These are phyloP conservation scores for Melanargia galathea DNA, from an alignment of 2,888 invertebrate species.

Conservation along the genomic window DNA sequence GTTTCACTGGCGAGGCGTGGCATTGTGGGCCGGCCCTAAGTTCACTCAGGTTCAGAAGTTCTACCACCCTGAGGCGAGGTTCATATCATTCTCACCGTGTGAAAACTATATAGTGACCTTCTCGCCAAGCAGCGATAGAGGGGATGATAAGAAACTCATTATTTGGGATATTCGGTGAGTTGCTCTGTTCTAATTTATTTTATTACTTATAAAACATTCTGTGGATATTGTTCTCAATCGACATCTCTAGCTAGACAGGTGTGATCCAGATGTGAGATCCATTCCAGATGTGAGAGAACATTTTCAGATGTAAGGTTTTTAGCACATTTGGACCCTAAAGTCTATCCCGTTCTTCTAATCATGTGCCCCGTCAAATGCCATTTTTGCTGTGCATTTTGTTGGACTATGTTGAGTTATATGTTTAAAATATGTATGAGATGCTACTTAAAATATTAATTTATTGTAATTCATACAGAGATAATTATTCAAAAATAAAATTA, in stretches of 20 bases:
- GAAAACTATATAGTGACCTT: constrained; percentile 98
- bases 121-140: constrained; percentile 89
- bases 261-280: too few species aligned
- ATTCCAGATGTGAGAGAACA: too few species aligned
- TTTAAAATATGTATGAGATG: neutral
- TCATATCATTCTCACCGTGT: constrained; percentile 98
- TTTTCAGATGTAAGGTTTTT: too few species aligned
- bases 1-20: constrained; percentile 97
- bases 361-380: too few species aligned
- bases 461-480: neutral
- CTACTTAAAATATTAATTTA: neutral
- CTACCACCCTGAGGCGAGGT: constrained; percentile 93
- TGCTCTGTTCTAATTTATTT: neutral
- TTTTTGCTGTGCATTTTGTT: too few species aligned
- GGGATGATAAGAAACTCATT: constrained; percentile 91
- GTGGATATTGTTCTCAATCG: too few species aligned
- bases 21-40: constrained; percentile 97
- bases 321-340: too few species aligned
- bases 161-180: constrained; percentile 96
- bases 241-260: too few species aligned
- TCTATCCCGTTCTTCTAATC: too few species aligned
- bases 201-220: neutral
- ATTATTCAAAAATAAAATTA: too few species aligned
- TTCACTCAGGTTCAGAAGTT: constrained; percentile 96
- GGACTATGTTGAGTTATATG: neutral